Conservation (phyloP, 2,797 vertebrate genomes). For the Gobionotothen gibberifrons region DNA sequence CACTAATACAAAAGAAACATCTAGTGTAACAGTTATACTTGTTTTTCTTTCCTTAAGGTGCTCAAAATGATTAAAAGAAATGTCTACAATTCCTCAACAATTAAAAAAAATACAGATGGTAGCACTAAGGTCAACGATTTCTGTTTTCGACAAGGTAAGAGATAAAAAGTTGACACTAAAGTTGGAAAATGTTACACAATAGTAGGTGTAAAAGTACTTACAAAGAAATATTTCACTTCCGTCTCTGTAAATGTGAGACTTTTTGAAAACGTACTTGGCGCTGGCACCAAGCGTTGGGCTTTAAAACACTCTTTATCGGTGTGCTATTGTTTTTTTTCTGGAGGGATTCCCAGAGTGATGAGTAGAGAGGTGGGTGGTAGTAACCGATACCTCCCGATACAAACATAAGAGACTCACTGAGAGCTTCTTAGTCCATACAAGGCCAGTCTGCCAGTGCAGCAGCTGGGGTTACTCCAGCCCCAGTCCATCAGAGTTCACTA, state of each 20-base stretch:
- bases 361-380: slow-evolving; percentile 55
- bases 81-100: not conserved
- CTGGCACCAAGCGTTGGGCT: slow-evolving; percentile 23
- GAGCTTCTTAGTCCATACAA: slow-evolving; percentile 65
- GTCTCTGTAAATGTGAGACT: slow-evolving; percentile 25
- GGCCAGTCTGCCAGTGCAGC: slow-evolving; percentile 45
- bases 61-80: not conserved
- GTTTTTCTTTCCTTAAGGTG: not conserved
- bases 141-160: not conserved
- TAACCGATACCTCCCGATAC: slow-evolving; percentile 45
- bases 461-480: slow-evolving; percentile 21
- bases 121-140: not conserved
- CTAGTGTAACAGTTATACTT: not conserved
- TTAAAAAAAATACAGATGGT: not conserved
- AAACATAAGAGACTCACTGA: slow-evolving; percentile 36
- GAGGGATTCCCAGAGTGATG: slow-evolving; percentile 47
- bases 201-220: not conserved
- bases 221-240: slow-evolving; percentile 12
- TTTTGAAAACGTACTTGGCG: slow-evolving; percentile 28
- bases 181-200: not conserved
- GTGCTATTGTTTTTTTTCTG: slow-evolving; percentile 54
- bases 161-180: not conserved
- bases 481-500: slow-evolving; percentile 22
- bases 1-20: not conserved
- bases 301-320: slow-evolving; percentile 19